Conservation (phyloP, 2,888 invertebrate species). For the Brenthis hecate region DNA sequence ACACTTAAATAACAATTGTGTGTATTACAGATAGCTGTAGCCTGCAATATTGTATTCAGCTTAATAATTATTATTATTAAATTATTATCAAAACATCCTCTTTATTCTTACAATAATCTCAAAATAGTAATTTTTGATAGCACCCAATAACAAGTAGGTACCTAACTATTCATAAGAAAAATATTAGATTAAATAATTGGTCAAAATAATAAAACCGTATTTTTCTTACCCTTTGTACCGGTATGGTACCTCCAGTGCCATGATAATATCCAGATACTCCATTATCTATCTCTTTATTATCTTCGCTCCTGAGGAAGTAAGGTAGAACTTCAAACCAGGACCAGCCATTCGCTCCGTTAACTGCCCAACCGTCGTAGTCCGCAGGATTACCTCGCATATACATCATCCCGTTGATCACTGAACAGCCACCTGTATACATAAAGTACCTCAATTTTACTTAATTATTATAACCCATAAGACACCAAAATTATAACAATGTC, state of each 20-base stretch:
- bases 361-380: conserved; percentile 90
- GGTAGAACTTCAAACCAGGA: conserved; percentile 89
- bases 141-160: no score
- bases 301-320: conserved; percentile 86
- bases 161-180: no score
- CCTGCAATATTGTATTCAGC: no score
- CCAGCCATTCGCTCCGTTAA: conserved; percentile 89
- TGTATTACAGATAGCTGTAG: no score
- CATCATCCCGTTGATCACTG: conserved; percentile 92
- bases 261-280: conserved; percentile 84
- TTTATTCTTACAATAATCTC: no score
- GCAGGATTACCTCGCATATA: conserved; percentile 89
- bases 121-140: no score
- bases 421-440: conserved; percentile 83
- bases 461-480: neutral
- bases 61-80: no score
- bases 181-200: no score
- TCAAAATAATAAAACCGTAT: neutral
- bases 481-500: neutral
- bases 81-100: no score
- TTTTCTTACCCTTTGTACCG: conserved; percentile 73
- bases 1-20: no score
- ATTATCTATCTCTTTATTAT: conserved; percentile 84
- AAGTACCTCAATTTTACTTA: neutral
- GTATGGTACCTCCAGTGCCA: conserved; percentile 83